These are phyloP conservation scores for Tetranychus urticae DNA, from an alignment of 1,140 invertebrate species.

Conservation along the genomic window DNA sequence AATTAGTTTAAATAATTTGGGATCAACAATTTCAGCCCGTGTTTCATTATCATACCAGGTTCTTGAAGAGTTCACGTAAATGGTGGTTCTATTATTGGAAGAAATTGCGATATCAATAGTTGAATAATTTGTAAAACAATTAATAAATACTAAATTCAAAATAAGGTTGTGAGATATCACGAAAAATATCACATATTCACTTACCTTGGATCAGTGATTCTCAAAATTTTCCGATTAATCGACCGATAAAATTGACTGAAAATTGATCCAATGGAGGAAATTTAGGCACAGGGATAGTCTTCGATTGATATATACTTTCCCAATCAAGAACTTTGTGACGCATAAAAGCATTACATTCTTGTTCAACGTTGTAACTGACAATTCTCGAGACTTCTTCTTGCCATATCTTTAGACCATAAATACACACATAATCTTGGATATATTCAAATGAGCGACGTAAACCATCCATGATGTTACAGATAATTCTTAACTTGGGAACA, in stretches of 20 bases:
- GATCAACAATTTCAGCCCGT: constrained; percentile 51
- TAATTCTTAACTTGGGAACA: constrained; percentile 39
- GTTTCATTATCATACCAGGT: constrained; percentile 75
- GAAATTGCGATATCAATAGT: too few species aligned
- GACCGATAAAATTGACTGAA: constrained; percentile 69
- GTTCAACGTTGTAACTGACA: constrained; percentile 74
- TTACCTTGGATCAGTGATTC: constrained; percentile 69
- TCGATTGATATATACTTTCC: constrained; percentile 36
- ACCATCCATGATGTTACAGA: constrained; percentile 69
- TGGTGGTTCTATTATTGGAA: constrained; percentile 33
- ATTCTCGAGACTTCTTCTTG: constrained; percentile 71
- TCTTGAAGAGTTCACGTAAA: constrained; percentile 54
- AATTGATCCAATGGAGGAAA: constrained; percentile 34
- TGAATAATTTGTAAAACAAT: too few species aligned
- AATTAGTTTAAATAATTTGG: constrained; percentile 54
- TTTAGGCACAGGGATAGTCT: constrained; percentile 40
- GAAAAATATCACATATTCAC: too few species aligned
- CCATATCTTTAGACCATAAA: constrained; percentile 84
- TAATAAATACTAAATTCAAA: too few species aligned
- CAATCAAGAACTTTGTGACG: constrained; percentile 37
- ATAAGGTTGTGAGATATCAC: too few species aligned
- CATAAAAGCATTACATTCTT: constrained; percentile 64
- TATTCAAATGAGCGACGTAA: constrained; percentile 86
- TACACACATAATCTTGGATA: constrained; percentile 91
- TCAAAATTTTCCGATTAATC: constrained; percentile 58